Evolutionary conservation across 2,113 vertebrate genomes (phyloP), one percentile per base, ranked within the genome.

Genomic region (Drymodes brunneopygia): DNA sequence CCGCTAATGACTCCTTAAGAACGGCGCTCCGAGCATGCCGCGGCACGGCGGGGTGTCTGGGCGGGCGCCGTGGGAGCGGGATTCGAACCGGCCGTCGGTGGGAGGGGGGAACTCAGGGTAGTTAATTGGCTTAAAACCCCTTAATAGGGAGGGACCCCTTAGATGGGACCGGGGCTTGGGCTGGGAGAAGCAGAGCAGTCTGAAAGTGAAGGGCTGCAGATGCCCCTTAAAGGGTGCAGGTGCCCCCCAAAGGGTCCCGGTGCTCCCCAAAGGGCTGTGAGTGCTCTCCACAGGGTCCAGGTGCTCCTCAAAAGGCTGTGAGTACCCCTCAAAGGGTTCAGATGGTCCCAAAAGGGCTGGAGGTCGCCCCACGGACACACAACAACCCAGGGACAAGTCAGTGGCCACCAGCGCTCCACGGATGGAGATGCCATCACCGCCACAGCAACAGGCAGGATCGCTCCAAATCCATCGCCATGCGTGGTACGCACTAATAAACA

Each of bases 331-430:
- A 38, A 6, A 4, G 16, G 58, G 16, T 4, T 4, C 65, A 12
- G 69, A 33, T 9, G n/a, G 9, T 47, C 40, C 69, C 74, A 53
- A 5, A 4, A 3, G 14, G 47, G 50, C 8, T 60, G 45, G 24
- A 11, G 28, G 2, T 83, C 3, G 1, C 36, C 88, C 42, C 50
- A 21, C 0, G 27, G 58, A 5, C 73, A 14, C 31, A 2, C 4
- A 3, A 4, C 5, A 4, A 0, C 4, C 2, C 12, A 16, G 40
- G 47, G 10, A 21, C 42, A 2, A 9, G n/a, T 11, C 24, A 8
- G 7, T 7, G 3, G 1, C 5, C 47, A 10, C 1, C 53, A 45
- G 53, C 7, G 10, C 45, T 42, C 56, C 29, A 0, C 1, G 62
- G 51, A 6, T 22, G 56, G 33, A 16, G 36, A 2, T 73, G 50